phyloP scores from a whole-genome alignment of 2,797 vertebrate genomes.

The Uromys caudimaculatus region DNA sequence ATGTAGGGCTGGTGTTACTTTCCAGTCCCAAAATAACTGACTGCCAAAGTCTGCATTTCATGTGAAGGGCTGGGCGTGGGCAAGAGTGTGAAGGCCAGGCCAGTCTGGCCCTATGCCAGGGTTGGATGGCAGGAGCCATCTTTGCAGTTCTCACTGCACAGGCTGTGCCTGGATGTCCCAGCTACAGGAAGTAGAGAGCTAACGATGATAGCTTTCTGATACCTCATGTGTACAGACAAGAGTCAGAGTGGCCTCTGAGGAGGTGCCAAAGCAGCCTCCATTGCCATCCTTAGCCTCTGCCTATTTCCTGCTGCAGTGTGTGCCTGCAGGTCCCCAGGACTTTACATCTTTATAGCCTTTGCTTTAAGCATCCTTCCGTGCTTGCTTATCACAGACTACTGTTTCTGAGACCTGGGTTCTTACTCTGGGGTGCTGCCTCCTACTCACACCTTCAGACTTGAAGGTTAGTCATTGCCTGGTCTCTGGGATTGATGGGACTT shows the following conservation, averaged over 20 bases:
- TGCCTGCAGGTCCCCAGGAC: neutral
- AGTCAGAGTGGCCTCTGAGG: neutral
- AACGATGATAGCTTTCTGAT: neutral
- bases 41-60: neutral
- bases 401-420: neutral
- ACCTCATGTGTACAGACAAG: accelerated
- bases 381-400: accelerated
- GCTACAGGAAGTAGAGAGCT: neutral
- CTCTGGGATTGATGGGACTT: accelerated
- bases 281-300: neutral
- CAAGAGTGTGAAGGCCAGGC: neutral
- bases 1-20: neutral
- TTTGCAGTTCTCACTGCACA: neutral
- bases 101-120: neutral
- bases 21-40: constrained; percentile 34
- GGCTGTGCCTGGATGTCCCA: neutral
- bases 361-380: too few species aligned
- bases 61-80: neutral
- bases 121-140: accelerated
- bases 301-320: neutral
- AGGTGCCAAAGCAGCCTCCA: neutral
- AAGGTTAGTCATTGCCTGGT: neutral
- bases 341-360: neutral
- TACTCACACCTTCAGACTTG: neutral
- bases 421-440: accelerated